Conservation (phyloP, 2,113 vertebrate genomes). For the Fukomys damarensis region DNA sequence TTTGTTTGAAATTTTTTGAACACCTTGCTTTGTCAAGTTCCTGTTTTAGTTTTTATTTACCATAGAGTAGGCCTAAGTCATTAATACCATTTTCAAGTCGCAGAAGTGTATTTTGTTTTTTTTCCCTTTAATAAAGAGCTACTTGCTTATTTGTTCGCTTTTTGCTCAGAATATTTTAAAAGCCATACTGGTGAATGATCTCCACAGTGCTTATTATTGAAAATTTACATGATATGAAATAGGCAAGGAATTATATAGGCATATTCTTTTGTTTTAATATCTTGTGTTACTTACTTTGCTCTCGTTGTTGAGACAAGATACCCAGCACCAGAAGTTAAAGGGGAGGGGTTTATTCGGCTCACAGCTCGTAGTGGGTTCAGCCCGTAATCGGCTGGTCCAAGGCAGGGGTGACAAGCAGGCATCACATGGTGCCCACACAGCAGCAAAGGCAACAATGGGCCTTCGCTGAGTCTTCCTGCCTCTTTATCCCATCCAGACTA, state of each 20-base stretch:
- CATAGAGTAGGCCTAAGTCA: not conserved
- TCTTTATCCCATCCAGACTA: no score
- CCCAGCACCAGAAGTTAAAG: no score
- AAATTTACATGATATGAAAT: slow-evolving; percentile 14
- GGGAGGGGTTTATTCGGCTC: no score
- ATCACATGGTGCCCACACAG: no score
- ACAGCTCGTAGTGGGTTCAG: no score
- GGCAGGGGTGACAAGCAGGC: no score
- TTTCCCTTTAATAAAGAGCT: not conserved
- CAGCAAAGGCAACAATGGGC: no score
- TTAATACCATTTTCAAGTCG: not conserved
- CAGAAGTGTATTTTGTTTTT: not conserved
- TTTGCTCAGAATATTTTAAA: slow-evolving; percentile 37
- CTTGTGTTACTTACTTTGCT: no score
- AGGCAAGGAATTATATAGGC: not conserved
- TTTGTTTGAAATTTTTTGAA: not conserved
- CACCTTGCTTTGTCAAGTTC: not conserved
- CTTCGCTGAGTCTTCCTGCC: no score
- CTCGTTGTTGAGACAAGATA: no score
- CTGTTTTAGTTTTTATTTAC: not conserved
- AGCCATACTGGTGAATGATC: not conserved
- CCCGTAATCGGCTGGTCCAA: no score
- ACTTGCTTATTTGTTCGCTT: not conserved
- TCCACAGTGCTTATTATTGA: slow-evolving; percentile 25
- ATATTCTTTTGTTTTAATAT: slow-evolving; percentile 13